Conservation (phyloP, 2,888 invertebrate genomes). For the Lepetodrilus schrolli region DNA sequence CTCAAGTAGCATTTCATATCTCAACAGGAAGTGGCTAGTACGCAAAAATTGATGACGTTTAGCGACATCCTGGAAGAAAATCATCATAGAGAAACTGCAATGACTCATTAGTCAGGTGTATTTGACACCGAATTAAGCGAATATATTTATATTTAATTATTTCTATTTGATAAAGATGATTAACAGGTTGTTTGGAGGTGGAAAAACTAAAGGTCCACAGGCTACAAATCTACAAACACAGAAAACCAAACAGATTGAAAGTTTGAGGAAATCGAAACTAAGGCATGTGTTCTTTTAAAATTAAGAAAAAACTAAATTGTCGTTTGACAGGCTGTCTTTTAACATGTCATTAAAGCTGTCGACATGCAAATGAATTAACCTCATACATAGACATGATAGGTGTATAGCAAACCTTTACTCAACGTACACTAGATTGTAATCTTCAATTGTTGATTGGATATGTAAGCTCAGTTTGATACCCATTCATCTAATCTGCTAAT, state of each 20-base stretch:
- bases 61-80: slow-evolving; percentile 44
- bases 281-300: slow-evolving; percentile 49
- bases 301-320: too few relatives aligned
- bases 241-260: slow-evolving; percentile 69
- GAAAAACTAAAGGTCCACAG: slow-evolving; percentile 56
- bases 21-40: slow-evolving; percentile 9
- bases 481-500: too few relatives aligned
- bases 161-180: slow-evolving; percentile 39
- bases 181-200: slow-evolving; percentile 63
- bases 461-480: too few relatives aligned
- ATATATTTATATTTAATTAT: too few relatives aligned
- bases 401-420: too few relatives aligned
- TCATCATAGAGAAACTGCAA: neutral
- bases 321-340: too few relatives aligned
- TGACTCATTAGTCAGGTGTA: neutral
- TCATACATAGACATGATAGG: too few relatives aligned
- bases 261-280: slow-evolving; percentile 60
- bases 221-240: slow-evolving; percentile 70
- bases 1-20: neutral
- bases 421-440: too few relatives aligned
- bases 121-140: neutral
- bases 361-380: too few relatives aligned
- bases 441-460: too few relatives aligned
- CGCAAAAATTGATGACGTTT: slow-evolving; percentile 52
- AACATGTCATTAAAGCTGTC: too few relatives aligned